phyloP scores from a whole-genome alignment of 2,113 vertebrate genomes.

The Brachyhypopomus gauderio region DNA sequence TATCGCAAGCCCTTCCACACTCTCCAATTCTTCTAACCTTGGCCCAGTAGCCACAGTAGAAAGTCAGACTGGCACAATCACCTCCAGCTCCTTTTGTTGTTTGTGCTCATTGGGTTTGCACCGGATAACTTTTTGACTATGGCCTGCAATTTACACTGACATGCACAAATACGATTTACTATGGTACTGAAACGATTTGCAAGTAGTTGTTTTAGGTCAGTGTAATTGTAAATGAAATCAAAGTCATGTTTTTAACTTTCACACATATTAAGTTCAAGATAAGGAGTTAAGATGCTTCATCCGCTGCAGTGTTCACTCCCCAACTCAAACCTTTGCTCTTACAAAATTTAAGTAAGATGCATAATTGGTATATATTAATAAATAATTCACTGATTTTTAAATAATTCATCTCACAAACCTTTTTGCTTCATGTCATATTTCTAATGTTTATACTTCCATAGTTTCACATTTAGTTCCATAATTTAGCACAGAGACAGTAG shows the following conservation, averaged over 20 bases:
- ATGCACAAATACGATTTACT: background rate
- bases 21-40: constrained; percentile 48
- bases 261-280: too few relatives aligned
- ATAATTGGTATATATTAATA: constrained; percentile 18
- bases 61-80: constrained; percentile 33
- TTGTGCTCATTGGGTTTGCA: constrained; percentile 43
- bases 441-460: background rate
- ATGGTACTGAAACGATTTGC: background rate
- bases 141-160: constrained; percentile 19
- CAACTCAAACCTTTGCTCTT: background rate
- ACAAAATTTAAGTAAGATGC: background rate
- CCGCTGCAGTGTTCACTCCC: background rate
- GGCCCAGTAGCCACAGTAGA: constrained; percentile 55
- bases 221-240: background rate
- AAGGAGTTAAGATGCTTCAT: background rate
- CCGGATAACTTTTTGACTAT: constrained; percentile 34
- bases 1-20: constrained; percentile 30
- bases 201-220: background rate
- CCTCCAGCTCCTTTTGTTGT: constrained; percentile 55
- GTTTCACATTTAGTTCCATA: background rate
- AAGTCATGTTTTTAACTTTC: too few relatives aligned
- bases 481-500: background rate
- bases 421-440: constrained; percentile 27
- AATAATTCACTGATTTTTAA: constrained; percentile 14
- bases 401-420: constrained; percentile 35